Base-by-base conservation (phyloP, 1,140 invertebrate species). In the Atta colombica region DNA sequence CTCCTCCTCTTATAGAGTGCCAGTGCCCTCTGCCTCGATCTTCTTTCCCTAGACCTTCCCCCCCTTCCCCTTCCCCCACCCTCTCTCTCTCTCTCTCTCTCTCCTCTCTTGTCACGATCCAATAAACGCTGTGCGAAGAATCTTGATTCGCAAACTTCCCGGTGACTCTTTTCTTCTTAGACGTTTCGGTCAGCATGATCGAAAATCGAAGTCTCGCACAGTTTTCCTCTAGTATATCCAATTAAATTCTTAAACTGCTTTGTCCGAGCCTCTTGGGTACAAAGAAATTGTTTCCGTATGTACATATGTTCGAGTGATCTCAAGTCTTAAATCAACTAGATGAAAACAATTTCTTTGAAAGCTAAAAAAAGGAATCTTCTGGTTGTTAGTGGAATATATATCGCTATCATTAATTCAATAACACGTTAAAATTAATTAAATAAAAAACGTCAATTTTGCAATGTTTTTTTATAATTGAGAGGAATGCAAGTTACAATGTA, bases 41-140 rank as follows among this genome's bases (percentile, higher is more conserved):
- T 49, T 69, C 39, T 68, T 61, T 81, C 61, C 74, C 31, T 63
- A 49, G 60, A 78, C 63, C 72, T 31, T 80, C 55, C 58, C 28
- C 63, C 35, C 58, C 60, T 25, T 25, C 71, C 28, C n/a, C n/a
- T n/a, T 31, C 28, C 3, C 28, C 28, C 28, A 2, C 28, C 3
- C 28, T 0, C 28, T 3, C 28, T 3, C 28, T 2, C 21, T 74
- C 51, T 61, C 53, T 2, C 31, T 80, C 25, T 81, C n/a, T 45
- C 49, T 68, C 75, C 21, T 78, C 51, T 66, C 80, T 90, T 87
- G 88, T 90, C 78, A 60, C 89, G 89, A 90, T 90, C 89, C 89
- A 90, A 90, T 90, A 90, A 90, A 90, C 66, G 89, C 86, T 72
- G 60, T 49, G 60, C 77, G 81, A 88, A 78, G 81, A 86, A 90